Base-by-base conservation (phyloP, 53 echinoderm and acorn worm species). In the Zoroaster sp. region DNA sequence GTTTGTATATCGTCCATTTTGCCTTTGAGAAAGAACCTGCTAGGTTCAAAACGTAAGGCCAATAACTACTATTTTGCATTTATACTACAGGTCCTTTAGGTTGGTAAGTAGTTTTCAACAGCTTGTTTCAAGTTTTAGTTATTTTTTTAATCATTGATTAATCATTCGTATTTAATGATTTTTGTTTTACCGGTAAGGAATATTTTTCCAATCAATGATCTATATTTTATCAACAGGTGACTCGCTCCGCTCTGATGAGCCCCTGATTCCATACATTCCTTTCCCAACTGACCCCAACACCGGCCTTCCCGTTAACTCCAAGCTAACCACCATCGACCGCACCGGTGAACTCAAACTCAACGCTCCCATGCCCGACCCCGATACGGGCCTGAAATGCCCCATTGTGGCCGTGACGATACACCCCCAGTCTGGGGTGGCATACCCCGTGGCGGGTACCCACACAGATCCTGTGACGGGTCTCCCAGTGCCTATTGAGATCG, bases 401-500 rank as follows among this genome's bases (percentile, higher is more conserved):
- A 90, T 96, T 25, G 41, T 94, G 46, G 96, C 91, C 14, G 94
- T 98, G 77, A 98, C 99, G 43, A 98, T 98, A 55, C 99, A 98
- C 80, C 99, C 99, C 0, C 96, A 98, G 86, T 92, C 99, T 1
- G 99, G 99, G 20, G 94, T 98, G 25, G 95, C 94, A 18, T 98
- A 96, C 88, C 99, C 99, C 11, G 96, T 98, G 35, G 94, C 88
- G 8, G 99, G 99, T 15, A 98, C 99, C 88, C 99, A 98, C 53
- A 91, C 96, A 0, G 99, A 98, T 90, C 99, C 99, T 12, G 96
- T 98, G 33, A 98, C 99, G 3, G 96, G 95, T 17, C 90, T 98
- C 20, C 95, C 96, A 11, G 91, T 98, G 18, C 96, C 99, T 23
- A 96, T 98, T 40, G 99, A 98, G 88, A 67, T 98, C 2, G 99